Conservation (phyloP, 2,797 vertebrate species). For the Furcifer pardalis region DNA sequence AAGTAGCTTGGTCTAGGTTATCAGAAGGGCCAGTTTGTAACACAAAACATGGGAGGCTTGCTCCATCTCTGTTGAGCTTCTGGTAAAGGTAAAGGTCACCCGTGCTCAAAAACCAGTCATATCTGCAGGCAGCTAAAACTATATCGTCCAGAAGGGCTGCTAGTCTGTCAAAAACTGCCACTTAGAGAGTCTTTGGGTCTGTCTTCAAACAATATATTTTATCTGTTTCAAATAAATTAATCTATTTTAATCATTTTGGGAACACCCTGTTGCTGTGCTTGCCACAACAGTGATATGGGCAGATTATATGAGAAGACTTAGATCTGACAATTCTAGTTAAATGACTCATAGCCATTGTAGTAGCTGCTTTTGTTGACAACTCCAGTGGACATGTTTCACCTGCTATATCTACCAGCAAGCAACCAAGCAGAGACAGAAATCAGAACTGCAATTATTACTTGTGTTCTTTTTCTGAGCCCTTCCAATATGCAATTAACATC, state of each 20-base stretch:
- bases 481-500: neutral
- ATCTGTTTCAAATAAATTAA: too few species aligned
- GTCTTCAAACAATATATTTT: too few species aligned
- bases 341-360: constrained; percentile 21
- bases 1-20: too few species aligned
- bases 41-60: too few species aligned
- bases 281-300: neutral
- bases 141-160: too few species aligned
- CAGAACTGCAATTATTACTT: neutral
- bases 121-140: too few species aligned
- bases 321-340: constrained; percentile 32
- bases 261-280: constrained; percentile 17
- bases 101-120: too few species aligned
- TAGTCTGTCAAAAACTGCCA: too few species aligned
- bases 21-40: too few species aligned
- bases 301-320: constrained; percentile 44
- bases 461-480: neutral
- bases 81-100: too few species aligned
- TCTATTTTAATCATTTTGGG: neutral
- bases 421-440: neutral
- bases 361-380: constrained; percentile 33
- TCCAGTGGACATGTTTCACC: constrained; percentile 26
- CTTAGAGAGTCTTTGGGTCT: too few species aligned
- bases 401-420: constrained; percentile 9
- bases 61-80: too few species aligned